Base-by-base conservation (phyloP, 1,140 invertebrate species). In the Aphelinus certus region DNA sequence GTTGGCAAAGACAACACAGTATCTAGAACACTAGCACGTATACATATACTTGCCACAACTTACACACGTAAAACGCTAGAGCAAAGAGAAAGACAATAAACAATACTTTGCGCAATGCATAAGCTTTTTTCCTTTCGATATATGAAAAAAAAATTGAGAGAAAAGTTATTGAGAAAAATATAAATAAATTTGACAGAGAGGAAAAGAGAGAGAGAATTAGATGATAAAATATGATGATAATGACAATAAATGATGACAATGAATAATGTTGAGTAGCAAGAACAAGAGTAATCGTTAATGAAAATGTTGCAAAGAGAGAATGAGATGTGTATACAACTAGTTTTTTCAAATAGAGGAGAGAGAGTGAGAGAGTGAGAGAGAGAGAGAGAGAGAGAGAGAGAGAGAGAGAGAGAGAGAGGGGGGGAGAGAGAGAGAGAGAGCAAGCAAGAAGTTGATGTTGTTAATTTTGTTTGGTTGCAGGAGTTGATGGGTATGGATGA, bases 361-460 rank as follows among this genome's bases (percentile, higher is more conserved):
- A 73, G 63, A 69, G 60, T 53, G 60, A 69, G 60, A 62, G 55
- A 77, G 66, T 49, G 61, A 75, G 51, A 76, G 58, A 73, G 73
- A 77, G 71, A 78, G 77, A 76, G 42, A 78, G 74, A 77, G 61
- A 74, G 68, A 72, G 68, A 78, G 65, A 67, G 69, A 78, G 65
- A 75, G 46, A 75, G 74, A 70, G 57, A 77, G 63, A 69, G 7
- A 66, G 63, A 75, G 71, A 3, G 61, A 78, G 56, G 71, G 55
- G 67, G 73, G 76, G 73, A 78, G 80, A 66, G 74, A 58, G 57
- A 80, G 73, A 77, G 62, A 78, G 53, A 68, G 48, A 70, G 69
- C 49, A 72, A 43, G 78, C 89, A 94, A 95, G 94, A 95, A 95
- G 94, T 95, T 95, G 94, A 95, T 95, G 93, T 93, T 92, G 91